phyloP scores from a whole-genome alignment of 1,140 invertebrate species.

The Drosophila suzukii region DNA sequence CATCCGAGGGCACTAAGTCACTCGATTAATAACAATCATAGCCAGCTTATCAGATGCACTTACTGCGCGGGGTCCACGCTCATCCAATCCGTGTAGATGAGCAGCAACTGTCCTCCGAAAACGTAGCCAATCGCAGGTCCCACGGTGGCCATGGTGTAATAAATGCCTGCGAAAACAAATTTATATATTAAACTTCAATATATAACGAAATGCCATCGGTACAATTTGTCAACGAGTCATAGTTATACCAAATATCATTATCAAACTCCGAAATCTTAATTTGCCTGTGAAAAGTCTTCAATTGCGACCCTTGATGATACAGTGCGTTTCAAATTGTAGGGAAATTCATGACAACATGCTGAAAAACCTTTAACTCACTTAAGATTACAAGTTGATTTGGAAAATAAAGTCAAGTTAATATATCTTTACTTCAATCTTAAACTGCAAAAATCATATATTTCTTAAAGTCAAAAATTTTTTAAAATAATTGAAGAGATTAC shows the following conservation, averaged over 20 bases:
- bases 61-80: conserved; percentile 87
- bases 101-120: conserved; percentile 90
- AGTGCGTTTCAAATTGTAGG: neutral
- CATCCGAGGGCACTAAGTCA: conserved; percentile 19
- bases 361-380: too few species aligned
- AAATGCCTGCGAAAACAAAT: conserved; percentile 87
- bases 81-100: conserved; percentile 91
- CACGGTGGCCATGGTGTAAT: conserved; percentile 92
- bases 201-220: too few species aligned
- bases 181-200: conserved; percentile 4
- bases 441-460: too few species aligned
- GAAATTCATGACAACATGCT: too few species aligned
- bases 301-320: neutral
- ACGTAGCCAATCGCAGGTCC: conserved; percentile 93
- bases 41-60: conserved; percentile 82
- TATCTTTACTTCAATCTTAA: too few species aligned
- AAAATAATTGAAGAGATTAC: too few species aligned
- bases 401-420: too few species aligned
- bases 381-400: too few species aligned
- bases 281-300: conserved; percentile 58
- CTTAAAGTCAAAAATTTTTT: too few species aligned
- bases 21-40: conserved; percentile 75
- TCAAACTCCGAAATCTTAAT: conserved; percentile 33
- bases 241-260: neutral
- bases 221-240: conserved; percentile 3